These are phyloP conservation scores for Agonopterix heracliana DNA, from an alignment of 2,888 invertebrate species.

Conservation along the genomic window DNA sequence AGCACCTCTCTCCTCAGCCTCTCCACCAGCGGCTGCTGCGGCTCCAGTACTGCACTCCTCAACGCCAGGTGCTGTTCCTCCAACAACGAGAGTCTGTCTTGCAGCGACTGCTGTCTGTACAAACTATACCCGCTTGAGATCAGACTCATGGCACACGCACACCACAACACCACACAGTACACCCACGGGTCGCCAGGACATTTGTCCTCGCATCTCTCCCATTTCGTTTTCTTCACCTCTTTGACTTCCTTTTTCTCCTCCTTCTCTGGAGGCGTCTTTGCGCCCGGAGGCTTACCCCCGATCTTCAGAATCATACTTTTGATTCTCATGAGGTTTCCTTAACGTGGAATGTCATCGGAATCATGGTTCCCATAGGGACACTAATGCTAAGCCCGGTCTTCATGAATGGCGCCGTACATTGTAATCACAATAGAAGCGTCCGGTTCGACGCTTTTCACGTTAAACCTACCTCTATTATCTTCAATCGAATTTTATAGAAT, in stretches of 20 bases:
- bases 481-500: slow-evolving; percentile 18
- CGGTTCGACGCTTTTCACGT: slow-evolving; percentile 28
- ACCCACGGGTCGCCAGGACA: slow-evolving; percentile 61
- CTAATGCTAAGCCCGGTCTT: slow-evolving; percentile 20
- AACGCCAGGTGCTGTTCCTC: slow-evolving; percentile 75
- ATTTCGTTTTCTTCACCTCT: slow-evolving; percentile 39
- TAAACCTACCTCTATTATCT: slow-evolving; percentile 21
- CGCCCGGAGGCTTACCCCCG: slow-evolving; percentile 52
- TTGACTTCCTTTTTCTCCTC: slow-evolving; percentile 30
- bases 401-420: slow-evolving; percentile 25
- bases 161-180: slow-evolving; percentile 76
- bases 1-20: slow-evolving; percentile 69
- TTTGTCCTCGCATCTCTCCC: slow-evolving; percentile 52
- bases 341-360: slow-evolving; percentile 14
- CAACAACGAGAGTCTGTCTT: slow-evolving; percentile 66
- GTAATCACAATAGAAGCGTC: slow-evolving; percentile 32
- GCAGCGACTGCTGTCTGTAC: slow-evolving; percentile 74
- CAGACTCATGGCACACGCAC: slow-evolving; percentile 80
- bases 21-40: slow-evolving; percentile 72
- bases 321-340: slow-evolving; percentile 28
- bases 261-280: slow-evolving; percentile 28
- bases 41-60: slow-evolving; percentile 69
- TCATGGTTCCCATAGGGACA: slow-evolving; percentile 21
- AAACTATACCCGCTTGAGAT: slow-evolving; percentile 77
- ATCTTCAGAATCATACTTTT: slow-evolving; percentile 62